phyloP scores from a whole-genome alignment of 1,140 invertebrate species.

The Ceratina japonica region DNA sequence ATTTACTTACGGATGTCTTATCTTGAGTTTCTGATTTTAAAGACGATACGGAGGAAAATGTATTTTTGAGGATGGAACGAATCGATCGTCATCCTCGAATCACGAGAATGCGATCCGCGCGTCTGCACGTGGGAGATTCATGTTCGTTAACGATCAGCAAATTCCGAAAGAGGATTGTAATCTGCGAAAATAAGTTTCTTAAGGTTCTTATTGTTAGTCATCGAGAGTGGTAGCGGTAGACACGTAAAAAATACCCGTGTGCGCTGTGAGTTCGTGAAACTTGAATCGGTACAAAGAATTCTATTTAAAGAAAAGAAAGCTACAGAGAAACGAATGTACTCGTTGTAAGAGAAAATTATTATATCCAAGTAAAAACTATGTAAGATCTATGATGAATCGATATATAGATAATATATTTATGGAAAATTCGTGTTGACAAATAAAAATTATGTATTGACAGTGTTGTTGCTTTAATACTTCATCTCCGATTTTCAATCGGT shows the following conservation, averaged over 20 bases:
- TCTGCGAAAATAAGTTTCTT: constrained; percentile 63
- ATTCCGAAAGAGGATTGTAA: constrained; percentile 15
- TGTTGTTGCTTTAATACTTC: background rate
- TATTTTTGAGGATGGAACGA: constrained; percentile 54
- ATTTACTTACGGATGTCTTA: too few relatives aligned
- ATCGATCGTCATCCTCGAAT: background rate
- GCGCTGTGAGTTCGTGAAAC: constrained; percentile 51
- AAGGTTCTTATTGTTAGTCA: too few relatives aligned
- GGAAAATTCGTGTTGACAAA: constrained; percentile 74
- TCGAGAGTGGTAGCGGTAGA: constrained; percentile 13
- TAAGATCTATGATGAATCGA: constrained; percentile 63
- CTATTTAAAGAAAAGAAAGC: constrained; percentile 13
- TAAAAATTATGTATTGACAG: constrained; percentile 71
- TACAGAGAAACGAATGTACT: constrained; percentile 42
- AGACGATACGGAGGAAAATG: background rate
- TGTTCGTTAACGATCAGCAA: background rate
- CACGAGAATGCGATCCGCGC: too few relatives aligned
- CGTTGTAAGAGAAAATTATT: constrained; percentile 59
- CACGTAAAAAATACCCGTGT: background rate
- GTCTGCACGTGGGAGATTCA: background rate
- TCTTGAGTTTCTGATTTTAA: too few relatives aligned
- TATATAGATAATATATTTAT: constrained; percentile 75
- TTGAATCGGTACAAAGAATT: constrained; percentile 65
- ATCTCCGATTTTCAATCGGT: too few relatives aligned
- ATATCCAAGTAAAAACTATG: constrained; percentile 61